Conservation (phyloP, 2,113 vertebrate genomes). For the Lethenteron reissneri region DNA sequence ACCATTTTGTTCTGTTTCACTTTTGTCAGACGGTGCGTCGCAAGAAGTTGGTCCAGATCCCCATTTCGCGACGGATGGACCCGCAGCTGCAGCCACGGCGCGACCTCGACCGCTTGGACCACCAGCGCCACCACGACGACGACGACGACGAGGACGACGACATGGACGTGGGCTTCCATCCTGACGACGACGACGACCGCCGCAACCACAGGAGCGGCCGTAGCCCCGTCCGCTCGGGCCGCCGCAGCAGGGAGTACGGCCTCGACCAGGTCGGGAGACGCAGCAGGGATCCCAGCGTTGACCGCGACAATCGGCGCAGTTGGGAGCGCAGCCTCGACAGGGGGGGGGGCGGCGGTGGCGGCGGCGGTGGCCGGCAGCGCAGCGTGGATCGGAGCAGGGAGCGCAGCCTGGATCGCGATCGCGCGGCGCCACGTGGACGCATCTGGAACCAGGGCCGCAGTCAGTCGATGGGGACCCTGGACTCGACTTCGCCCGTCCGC, state of each 20-base stretch:
- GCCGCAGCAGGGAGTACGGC: neutral
- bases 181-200: constrained; percentile 36
- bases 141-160: constrained; percentile 78
- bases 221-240: constrained; percentile 20
- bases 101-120: too few relatives aligned
- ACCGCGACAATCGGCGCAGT: too few relatives aligned
- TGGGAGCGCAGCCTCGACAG: too few relatives aligned
- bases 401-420: constrained; percentile 35
- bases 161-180: constrained; percentile 36
- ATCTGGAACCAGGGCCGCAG: constrained; percentile 35
- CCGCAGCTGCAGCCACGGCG: constrained; percentile 33
- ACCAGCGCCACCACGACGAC: constrained; percentile 24
- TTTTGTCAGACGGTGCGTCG: constrained; percentile 59
- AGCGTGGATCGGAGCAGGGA: constrained; percentile 25
- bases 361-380: neutral
- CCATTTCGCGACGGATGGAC: constrained; percentile 44
- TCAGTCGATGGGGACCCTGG: constrained; percentile 28
- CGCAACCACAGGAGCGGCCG: constrained; percentile 36
- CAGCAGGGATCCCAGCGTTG: too few relatives aligned
- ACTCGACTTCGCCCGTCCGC: constrained; percentile 58
- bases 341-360: neutral
- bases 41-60: constrained; percentile 84
- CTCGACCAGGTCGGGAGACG: too few relatives aligned
- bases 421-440: constrained; percentile 13
- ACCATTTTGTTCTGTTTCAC: too few relatives aligned